Base-by-base conservation (phyloP, 2,888 invertebrate species). In the Macrophya annulata region DNA sequence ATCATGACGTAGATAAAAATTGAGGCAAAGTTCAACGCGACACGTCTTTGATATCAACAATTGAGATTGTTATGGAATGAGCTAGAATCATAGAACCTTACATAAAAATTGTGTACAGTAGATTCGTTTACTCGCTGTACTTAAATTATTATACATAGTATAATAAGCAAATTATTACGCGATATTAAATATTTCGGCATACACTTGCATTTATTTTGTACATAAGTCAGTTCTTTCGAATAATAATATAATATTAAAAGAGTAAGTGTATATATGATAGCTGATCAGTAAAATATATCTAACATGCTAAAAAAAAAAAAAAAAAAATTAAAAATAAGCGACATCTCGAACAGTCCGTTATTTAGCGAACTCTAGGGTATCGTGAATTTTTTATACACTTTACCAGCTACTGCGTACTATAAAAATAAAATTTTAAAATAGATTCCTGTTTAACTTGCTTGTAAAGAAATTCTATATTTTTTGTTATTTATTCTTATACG, bases 211-310 rank as follows among this genome's bases (percentile, higher is more conserved):
- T 40, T 72, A 43, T 40, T 72, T 72, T 72, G n/a, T 72, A 71
- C 40, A 40, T 71, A 72, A 25, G 15, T 76, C 76, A 76, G 76
- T 76, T 48, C 76, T 76, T 76, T 45, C 51, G 21, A 76, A 76
- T 76, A 31, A 76, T 76, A 31, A 31, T 62, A 62, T 48, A 76
- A 76, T 76, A 76, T 76, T 76, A 21, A 45, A 76, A 76, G 43
- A 74, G 10, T 25, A 76, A 31, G 12, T 25, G 21, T 17, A 45
- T 25, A n/a, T n/a, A 37, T 71, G 17, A 25, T 65, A 4, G 65
- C 43, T 21, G 21, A 21, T 17, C 43, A 43, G 21, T 72, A 72
- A 72, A n/a, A 17, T 43, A 45, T 43, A n/a, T 17, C 72, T 43
- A 72, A 43, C 62, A 10, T 25, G 62, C 62, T 4, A 12, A 62